Percentiles rank a stretch among this genome's conserved stretches.
These are phyloP conservation scores for Chaenocephalus aceratus DNA, from an alignment of 2,113 vertebrate genomes.

Conservation along the genomic window DNA sequence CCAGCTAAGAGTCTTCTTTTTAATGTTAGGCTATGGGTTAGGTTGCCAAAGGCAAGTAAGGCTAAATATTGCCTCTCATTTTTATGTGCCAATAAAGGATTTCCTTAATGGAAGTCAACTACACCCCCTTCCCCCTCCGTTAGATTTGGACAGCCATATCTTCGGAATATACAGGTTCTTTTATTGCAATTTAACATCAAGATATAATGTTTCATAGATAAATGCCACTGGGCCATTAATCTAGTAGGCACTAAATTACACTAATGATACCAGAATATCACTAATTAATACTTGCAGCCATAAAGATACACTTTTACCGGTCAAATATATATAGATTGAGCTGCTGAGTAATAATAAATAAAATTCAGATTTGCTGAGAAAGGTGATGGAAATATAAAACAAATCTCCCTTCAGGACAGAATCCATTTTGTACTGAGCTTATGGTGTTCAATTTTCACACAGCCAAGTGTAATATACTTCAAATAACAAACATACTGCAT, in stretches of 20 bases:
- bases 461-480: background rate
- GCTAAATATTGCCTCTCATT: conserved; percentile 85
- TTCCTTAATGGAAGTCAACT: conserved; percentile 86
- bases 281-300: conserved; percentile 83
- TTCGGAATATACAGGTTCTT: conserved; percentile 81
- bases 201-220: conserved; percentile 87
- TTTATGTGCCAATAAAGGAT: conserved; percentile 88
- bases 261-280: conserved; percentile 85
- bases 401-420: conserved; percentile 31
- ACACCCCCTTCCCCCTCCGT: conserved; percentile 69
- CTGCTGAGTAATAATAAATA: conserved; percentile 62
- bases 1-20: conserved; percentile 81
- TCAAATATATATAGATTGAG: conserved; percentile 73
- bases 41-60: conserved; percentile 75
- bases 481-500: background rate
- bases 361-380: conserved; percentile 52
- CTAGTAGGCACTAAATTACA: conserved; percentile 81
- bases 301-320: conserved; percentile 76
- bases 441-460: background rate
- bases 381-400: conserved; percentile 68
- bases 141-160: conserved; percentile 79
- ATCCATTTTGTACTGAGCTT: conserved; percentile 31
- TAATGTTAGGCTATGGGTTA: conserved; percentile 69
- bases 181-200: conserved; percentile 86
- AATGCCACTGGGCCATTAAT: conserved; percentile 83